Base-by-base conservation (phyloP, 2,797 vertebrate genomes). In the Kryptolebias ocellatus region DNA sequence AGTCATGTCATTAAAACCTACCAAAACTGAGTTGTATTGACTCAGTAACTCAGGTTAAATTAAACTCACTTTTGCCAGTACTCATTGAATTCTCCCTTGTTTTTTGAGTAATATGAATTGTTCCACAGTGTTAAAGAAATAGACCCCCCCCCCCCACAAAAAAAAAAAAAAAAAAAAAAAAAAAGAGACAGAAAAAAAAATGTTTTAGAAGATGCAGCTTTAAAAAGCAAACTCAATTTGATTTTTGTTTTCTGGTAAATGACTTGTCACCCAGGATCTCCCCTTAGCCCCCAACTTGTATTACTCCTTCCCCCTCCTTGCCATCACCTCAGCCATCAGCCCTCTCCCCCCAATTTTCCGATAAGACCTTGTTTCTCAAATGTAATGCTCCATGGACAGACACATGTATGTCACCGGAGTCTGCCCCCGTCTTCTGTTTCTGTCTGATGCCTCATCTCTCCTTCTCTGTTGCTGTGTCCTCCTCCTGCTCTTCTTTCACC, bases 361-460 rank as follows among this genome's bases (percentile, higher is more conserved):
- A 88, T 88, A 88, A 89, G 63, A 84, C 82, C 68, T 77, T 87
- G 68, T 83, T 79, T 84, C 74, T 70, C 1, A 9, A 86, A 79
- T 73, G 77, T 80, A 82, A 84, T 65, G 59, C 74, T 71, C 8
- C 17, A 73, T 83, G 75, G 68, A 65, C 72, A 79, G 63, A 69
- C 54, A 51, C 56, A 31, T 27, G 63, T 18, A 7, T 73, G 61
- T 66, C 57, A 64, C 39, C 28, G 27, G 59, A 57, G 51, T 74
- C 60, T 85, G 67, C 46, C 45, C 62, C 47, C 51, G 56, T 78
- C 62, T 67, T 61, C 70, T 53, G 4, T 42, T 61, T 72, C 62
- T 65, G 59, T 79, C 81, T 74, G 64, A 81, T 53, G 76, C 80
- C 57, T 81, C 74, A 73, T 83, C 73, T 78, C 58, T 61, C 17